Evolutionary conservation across 2,113 vertebrate genomes (phyloP).

Genomic region (Hemibagrus wyckioides): DNA sequence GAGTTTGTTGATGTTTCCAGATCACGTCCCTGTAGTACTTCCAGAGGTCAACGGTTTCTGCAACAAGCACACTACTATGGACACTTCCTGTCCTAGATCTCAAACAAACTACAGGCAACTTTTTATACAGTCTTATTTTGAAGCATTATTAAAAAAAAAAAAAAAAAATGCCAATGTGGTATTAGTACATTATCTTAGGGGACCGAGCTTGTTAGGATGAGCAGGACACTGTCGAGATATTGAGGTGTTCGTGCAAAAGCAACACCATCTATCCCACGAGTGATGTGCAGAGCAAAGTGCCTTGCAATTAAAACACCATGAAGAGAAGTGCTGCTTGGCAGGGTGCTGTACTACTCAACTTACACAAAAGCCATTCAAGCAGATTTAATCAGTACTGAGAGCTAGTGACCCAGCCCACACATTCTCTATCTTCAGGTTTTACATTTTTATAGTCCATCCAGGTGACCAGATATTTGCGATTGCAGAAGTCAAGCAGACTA

Average conservation of each 20-base stretch:
- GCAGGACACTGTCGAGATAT: constrained; percentile 58
- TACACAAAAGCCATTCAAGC: constrained; percentile 67
- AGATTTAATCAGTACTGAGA: constrained; percentile 52
- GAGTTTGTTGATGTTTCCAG: constrained; percentile 1
- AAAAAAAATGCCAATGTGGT: background rate
- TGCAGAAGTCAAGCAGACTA: too few relatives aligned
- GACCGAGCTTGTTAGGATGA: constrained; percentile 36
- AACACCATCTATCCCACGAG: constrained; percentile 65
- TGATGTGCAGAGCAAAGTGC: constrained; percentile 58
- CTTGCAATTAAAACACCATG: constrained; percentile 59
- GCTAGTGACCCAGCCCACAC: constrained; percentile 48
- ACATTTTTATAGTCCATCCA: background rate
- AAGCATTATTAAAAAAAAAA: background rate
- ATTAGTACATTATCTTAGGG: constrained; percentile 43
- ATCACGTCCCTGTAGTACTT: background rate
- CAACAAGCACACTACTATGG: background rate
- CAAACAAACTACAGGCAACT: background rate
- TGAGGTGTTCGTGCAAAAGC: constrained; percentile 51
- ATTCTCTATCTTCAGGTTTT: constrained; percentile 37
- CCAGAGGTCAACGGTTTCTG: background rate
- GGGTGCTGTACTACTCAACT: constrained; percentile 48
- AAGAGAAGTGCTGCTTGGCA: constrained; percentile 57
- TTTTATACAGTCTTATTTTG: background rate
- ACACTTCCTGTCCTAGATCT: background rate
- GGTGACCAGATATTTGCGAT: too few relatives aligned